Conservation (phyloP, 2,888 invertebrate species). For the Rhodophaea formosa region DNA sequence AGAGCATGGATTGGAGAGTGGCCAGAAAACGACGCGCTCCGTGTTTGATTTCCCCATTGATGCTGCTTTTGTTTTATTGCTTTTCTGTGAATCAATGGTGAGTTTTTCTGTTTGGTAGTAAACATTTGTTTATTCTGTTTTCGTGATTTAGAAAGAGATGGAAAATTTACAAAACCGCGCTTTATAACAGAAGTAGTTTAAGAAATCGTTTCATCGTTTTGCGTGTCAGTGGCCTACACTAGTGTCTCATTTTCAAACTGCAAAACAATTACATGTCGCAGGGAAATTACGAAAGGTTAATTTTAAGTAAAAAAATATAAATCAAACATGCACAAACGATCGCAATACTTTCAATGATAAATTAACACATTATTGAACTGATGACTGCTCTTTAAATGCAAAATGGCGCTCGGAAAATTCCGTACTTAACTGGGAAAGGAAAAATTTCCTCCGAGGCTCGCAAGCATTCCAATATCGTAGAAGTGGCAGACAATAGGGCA, state of each 20-base stretch:
- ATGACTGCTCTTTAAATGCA: not conserved
- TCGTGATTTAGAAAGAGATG: not conserved
- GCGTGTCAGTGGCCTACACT: too few species aligned
- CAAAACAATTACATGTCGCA: too few species aligned
- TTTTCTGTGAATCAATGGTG: conserved; percentile 2
- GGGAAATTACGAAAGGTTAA: too few species aligned
- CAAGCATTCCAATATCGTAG: too few species aligned
- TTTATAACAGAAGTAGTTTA: too few species aligned
- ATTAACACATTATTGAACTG: too few species aligned
- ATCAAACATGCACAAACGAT: too few species aligned
- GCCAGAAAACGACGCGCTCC: conserved; percentile 8
- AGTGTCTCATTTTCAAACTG: too few species aligned
- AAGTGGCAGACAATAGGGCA: too few species aligned
- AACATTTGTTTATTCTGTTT: not conserved
- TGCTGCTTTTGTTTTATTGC: conserved; percentile 14
- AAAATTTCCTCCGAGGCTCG: not conserved
- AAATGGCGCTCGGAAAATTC: not conserved
- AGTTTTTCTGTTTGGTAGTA: not conserved
- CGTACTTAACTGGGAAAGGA: not conserved
- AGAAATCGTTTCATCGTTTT: too few species aligned
- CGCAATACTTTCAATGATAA: too few species aligned
- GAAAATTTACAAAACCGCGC: not conserved
- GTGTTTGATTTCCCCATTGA: conserved; percentile 8
- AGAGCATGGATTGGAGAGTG: conserved; percentile 3
- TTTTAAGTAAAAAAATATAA: too few species aligned